Evolutionary conservation across 1,140 invertebrate species (phyloP).

Genomic region (Drosophila eugracilis): DNA sequence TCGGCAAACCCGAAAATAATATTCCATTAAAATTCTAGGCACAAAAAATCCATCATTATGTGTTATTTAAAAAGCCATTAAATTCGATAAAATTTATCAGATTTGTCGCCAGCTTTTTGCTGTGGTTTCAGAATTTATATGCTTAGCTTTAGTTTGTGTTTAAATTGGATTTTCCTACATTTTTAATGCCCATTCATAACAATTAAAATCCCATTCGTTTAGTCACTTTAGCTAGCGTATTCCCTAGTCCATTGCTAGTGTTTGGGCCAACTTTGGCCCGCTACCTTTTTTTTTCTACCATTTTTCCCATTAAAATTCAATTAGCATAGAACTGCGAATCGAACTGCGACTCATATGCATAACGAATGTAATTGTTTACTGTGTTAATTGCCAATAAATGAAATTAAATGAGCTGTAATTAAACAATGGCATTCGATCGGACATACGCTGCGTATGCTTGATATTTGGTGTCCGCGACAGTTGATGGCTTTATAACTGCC

Average conservation of each 20-base stretch:
- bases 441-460: slow-evolving; percentile 28
- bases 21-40: slow-evolving; percentile 16
- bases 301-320: slow-evolving; percentile 45
- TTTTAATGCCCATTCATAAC: neutral
- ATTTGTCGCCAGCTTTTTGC: neutral
- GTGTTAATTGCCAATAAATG: slow-evolving; percentile 60
- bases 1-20: slow-evolving; percentile 31
- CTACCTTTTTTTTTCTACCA: neutral
- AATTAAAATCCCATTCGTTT: slow-evolving; percentile 1
- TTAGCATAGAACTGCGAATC: slow-evolving; percentile 52
- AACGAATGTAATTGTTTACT: slow-evolving; percentile 32
- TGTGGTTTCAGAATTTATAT: neutral
- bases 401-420: slow-evolving; percentile 53
- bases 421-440: slow-evolving; percentile 34
- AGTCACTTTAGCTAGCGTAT: neutral
- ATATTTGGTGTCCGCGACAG: slow-evolving; percentile 24
- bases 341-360: slow-evolving; percentile 34
- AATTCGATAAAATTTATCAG: neutral
- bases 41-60: slow-evolving; percentile 22
- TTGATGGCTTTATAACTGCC: slow-evolving; percentile 25
- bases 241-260: neutral
- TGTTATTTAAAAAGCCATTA: slow-evolving; percentile 10
- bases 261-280: no score
- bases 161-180: neutral
- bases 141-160: neutral